Conservation (phyloP, 2,797 vertebrate genomes). For the Buphagus erythrorhynchus region DNA sequence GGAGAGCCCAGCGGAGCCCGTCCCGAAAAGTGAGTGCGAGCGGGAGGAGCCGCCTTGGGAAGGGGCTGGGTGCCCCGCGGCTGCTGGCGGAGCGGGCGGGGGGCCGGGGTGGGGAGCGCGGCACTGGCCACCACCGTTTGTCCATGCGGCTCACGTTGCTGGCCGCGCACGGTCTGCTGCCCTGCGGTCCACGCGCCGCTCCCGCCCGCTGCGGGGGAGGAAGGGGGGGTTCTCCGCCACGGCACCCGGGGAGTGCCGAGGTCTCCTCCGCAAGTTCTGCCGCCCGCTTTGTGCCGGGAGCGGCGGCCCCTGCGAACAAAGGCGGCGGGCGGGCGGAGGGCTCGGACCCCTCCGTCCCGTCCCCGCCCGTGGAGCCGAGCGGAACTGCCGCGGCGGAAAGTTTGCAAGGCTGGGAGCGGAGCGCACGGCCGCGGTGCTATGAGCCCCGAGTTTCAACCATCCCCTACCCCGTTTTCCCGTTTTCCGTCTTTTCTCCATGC, state of each 20-base stretch:
- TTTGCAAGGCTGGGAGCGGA: background rate
- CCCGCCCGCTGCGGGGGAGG: background rate
- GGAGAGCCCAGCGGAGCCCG: background rate
- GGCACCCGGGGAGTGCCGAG: background rate
- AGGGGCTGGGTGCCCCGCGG: background rate
- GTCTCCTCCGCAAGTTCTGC: background rate
- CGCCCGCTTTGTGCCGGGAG: background rate
- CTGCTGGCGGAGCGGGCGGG: constrained; percentile 31
- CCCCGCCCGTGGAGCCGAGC: background rate
- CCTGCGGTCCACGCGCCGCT: background rate
- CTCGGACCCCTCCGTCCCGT: background rate
- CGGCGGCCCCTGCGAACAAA: background rate
- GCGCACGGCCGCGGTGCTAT: background rate
- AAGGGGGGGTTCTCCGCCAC: background rate
- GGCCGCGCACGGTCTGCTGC: constrained; percentile 42
- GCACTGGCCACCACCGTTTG: background rate
- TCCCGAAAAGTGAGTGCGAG: constrained; percentile 20
- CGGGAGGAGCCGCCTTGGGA: background rate
- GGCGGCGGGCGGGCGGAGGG: background rate
- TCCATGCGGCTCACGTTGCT: constrained; percentile 56
- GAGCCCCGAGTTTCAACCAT: background rate
- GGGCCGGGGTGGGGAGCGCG: background rate
- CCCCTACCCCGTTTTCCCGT: background rate
- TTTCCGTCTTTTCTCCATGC: background rate
- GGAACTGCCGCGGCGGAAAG: constrained; percentile 14